Base-by-base conservation (phyloP, 2,888 invertebrate genomes). In the Campoplex nolae region DNA sequence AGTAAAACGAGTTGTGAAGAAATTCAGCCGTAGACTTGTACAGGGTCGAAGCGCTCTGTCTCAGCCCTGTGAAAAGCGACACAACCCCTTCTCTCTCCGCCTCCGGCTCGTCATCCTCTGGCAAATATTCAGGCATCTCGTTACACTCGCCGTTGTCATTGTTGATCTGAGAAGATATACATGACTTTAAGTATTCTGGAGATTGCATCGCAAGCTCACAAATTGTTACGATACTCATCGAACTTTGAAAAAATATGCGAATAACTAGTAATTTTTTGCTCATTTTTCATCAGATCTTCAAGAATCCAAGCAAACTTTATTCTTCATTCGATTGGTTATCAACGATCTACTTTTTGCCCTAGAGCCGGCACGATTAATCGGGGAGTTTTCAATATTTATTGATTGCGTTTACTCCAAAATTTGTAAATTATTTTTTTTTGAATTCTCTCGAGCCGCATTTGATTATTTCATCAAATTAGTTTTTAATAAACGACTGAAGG, bases 11-110 rank as follows among this genome's bases (percentile, higher is more conserved):
- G 90, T 91, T 94, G 81, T 92, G 91, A 42, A 94, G 90, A 88
- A 94, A 94, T 91, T 94, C 93, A 11, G 94, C 84, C 7, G 94
- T 94, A 3, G 93, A 94, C 90, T 94, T 94, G 75, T 94, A 94
- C 62, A 94, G 86, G 2, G 94, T 89, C 7, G 94, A 94, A 82
- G 94, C 94, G 84, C 94, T 94, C 90, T 94, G 94, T 77, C 93
- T 92, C 78, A 94, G 89, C 23, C 94, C 94, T 16, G 93, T 94
- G 51, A 94, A 93, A 62, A 94, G 86, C n/a, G 94, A 94, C n/a
- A 94, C 92, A 23, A 94, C 94, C 11, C 94, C 94, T 38, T 94
- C 94, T 83, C 91, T 93, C 51, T 93, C 92, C 42, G 93, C 92
- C 28, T 93, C 92, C 84, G 90, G 90, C 58, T 94, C 94, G 71